Evolutionary conservation across 1,140 invertebrate species (phyloP), one percentile per base, ranked within the genome.

Genomic region (Danaus plexippus): DNA sequence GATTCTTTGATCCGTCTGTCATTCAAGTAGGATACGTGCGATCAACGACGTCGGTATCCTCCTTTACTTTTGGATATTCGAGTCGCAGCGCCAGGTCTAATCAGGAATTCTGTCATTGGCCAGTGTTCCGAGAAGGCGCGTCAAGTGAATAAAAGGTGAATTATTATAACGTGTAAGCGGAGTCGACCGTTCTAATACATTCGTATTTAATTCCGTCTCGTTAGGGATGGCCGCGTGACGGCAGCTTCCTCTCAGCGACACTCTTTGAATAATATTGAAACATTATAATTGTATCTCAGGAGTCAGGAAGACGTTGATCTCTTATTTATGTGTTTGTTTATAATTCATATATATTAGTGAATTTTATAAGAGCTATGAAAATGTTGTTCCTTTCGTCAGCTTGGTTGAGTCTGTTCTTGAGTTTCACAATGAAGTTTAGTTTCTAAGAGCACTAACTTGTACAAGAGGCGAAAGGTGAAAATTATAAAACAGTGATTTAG

Each of bases 181-280:
- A 80, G 69, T 67, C 64, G 58, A 64, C 49, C 51, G 54, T 51
- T 66, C 69, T 72, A 75, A 74, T 76, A 73, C 77, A 68, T 77
- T 75, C 66, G 71, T 80, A 76, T 85, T 85, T 85, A 85, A 82
- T 78, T 80, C 69, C 60, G 75, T 79, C 79, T 77, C 72, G 76
- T 77, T 80, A 73, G 69, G 66, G 69, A 61, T 32, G 22, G 64
- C 67, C 60, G 67, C 73, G 71, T 79, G 78, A 80, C 73, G 77
- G 63, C 49, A 66, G 72, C 67, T 82, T 85, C 81, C 79, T 82
- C 67, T 66, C 57, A 52, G 67, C 57, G 71, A 77, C 77, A 74
- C 67, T 63, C 64, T 69, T 68, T 67, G 75, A 85, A 80, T 80
- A 80, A 58, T 63, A 67, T 66, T 61, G 60, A 62, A 41, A 44